phyloP scores from a whole-genome alignment of 2,888 invertebrate species.

The Taphrorychus bicolor region DNA sequence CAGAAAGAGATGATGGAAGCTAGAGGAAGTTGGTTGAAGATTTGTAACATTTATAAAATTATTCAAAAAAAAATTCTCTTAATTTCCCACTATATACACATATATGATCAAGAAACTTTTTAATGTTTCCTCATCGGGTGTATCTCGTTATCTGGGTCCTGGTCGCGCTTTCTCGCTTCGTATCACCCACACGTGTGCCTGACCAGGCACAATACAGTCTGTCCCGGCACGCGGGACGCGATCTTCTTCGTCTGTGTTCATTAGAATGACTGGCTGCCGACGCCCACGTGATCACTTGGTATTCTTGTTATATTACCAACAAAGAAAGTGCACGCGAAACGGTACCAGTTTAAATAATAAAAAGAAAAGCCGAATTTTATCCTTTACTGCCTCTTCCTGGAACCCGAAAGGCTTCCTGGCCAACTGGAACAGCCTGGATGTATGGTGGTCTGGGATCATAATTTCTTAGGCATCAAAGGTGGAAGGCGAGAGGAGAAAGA shows the following conservation, averaged over 20 bases:
- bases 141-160: constrained; percentile 2
- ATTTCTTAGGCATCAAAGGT: too few species aligned
- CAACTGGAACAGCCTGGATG: too few species aligned
- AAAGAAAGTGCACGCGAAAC: neutral
- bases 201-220: constrained; percentile 3
- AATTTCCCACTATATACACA: too few species aligned
- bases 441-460: too few species aligned
- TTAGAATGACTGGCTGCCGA: neutral
- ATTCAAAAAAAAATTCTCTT: too few species aligned
- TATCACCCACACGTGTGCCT: neutral
- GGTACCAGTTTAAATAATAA: neutral
- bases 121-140: neutral
- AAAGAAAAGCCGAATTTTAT: too few species aligned
- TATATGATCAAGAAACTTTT: neutral
- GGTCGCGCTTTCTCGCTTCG: constrained; percentile 6
- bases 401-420: too few species aligned
- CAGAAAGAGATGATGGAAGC: too few species aligned
- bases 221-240: neutral
- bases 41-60: too few species aligned
- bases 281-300: neutral
- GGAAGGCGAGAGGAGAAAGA: too few species aligned
- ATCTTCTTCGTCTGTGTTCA: neutral
- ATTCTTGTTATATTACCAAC: neutral
- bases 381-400: too few species aligned
- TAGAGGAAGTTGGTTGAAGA: too few species aligned